phyloP scores from a whole-genome alignment of 1,140 invertebrate species.

The Drosophila littoralis region DNA sequence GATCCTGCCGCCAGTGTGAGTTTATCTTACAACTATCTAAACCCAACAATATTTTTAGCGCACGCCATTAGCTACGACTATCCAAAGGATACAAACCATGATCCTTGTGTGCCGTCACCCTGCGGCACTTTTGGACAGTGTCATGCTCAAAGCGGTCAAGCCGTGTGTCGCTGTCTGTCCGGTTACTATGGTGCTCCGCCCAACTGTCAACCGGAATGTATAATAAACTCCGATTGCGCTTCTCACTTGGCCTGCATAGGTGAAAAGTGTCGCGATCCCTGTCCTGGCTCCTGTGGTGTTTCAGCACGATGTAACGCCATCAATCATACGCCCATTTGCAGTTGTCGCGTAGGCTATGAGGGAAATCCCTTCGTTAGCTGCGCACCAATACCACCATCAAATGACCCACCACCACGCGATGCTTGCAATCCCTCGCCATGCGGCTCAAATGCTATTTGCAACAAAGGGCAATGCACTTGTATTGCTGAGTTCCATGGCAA shows the following conservation, averaged over 20 bases:
- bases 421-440: conserved; percentile 89
- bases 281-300: conserved; percentile 91
- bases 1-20: conserved; percentile 26
- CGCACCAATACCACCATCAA: conserved; percentile 77
- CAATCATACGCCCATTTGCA: conserved; percentile 93
- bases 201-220: conserved; percentile 91
- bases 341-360: conserved; percentile 89
- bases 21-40: not conserved
- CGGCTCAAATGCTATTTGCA: conserved; percentile 88
- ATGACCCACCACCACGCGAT: conserved; percentile 72
- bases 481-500: conserved; percentile 91
- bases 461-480: conserved; percentile 84
- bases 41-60: conserved; percentile 42
- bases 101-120: conserved; percentile 90
- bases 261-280: conserved; percentile 91
- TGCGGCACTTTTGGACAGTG: conserved; percentile 93
- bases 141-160: conserved; percentile 87
- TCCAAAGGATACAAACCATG: conserved; percentile 87
- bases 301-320: conserved; percentile 93
- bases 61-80: conserved; percentile 52
- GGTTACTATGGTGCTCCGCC: conserved; percentile 90
- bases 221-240: conserved; percentile 90
- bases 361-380: conserved; percentile 92
- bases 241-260: conserved; percentile 88
- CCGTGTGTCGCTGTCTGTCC: conserved; percentile 90